phyloP scores from a whole-genome alignment of 2,888 invertebrate species.

The Nomada goodeniana region DNA sequence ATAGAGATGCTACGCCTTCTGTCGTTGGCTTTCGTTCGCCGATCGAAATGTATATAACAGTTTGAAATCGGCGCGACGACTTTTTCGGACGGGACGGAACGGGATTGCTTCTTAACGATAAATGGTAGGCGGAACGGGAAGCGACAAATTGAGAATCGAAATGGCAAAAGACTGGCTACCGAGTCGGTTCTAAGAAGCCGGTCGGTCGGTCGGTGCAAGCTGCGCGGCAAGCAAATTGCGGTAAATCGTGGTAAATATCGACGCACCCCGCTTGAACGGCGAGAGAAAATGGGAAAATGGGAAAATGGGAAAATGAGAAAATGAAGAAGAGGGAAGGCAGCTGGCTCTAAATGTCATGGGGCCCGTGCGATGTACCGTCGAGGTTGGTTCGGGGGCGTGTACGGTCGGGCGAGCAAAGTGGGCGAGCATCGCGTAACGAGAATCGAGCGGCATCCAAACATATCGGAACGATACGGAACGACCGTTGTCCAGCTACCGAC shows the following conservation, averaged over 20 bases:
- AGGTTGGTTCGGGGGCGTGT: slow-evolving; percentile 47
- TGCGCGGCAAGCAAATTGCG: slow-evolving; percentile 8
- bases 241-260: slow-evolving; percentile 6
- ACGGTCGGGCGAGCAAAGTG: slow-evolving; percentile 35
- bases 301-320: not conserved
- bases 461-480: slow-evolving; percentile 61
- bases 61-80: too few species aligned
- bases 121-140: not conserved
- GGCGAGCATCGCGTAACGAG: slow-evolving; percentile 64
- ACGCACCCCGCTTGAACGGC: not conserved
- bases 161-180: not conserved
- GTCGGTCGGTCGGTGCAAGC: not conserved
- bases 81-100: too few species aligned
- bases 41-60: too few species aligned
- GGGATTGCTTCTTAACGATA: not conserved
- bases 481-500: slow-evolving; percentile 38
- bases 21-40: too few species aligned
- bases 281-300: not conserved
- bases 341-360: slow-evolving; percentile 14
- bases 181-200: not conserved
- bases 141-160: not conserved
- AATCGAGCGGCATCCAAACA: slow-evolving; percentile 65
- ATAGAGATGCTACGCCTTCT: too few species aligned
- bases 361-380: not conserved
- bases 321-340: slow-evolving; percentile 17